Conservation (phyloP, 2,797 vertebrate genomes). For the Pelobates cultripes region DNA sequence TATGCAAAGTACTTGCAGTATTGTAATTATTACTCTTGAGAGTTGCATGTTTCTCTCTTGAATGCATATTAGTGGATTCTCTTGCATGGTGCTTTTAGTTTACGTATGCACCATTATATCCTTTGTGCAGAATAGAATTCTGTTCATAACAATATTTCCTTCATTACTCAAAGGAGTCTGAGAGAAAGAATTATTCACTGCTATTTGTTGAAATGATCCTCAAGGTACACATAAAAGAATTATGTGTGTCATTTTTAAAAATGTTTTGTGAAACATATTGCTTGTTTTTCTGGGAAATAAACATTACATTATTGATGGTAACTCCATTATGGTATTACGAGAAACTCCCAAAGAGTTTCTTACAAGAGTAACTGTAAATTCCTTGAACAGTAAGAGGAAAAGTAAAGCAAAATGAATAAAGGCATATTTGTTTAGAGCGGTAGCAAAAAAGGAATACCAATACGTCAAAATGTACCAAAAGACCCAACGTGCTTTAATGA, state of each 20-base stretch:
- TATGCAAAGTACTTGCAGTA: not conserved
- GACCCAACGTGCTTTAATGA: too few species aligned
- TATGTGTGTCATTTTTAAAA: slow-evolving; percentile 51
- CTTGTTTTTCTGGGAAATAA: slow-evolving; percentile 55
- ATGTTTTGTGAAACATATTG: slow-evolving; percentile 43
- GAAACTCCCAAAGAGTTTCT: slow-evolving; percentile 43
- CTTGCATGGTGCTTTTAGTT: slow-evolving; percentile 33
- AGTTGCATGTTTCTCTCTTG: slow-evolving; percentile 21
- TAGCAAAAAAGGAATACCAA: not conserved
- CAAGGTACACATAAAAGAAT: slow-evolving; percentile 49
- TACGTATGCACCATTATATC: slow-evolving; percentile 18
- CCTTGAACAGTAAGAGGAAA: slow-evolving; percentile 8
- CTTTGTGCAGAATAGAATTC: slow-evolving; percentile 32
- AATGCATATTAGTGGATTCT: not conserved
- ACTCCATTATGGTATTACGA: slow-evolving; percentile 40
- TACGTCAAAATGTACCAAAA: too few species aligned
- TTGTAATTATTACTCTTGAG: not conserved
- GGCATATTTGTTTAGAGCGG: not conserved
- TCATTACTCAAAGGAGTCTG: slow-evolving; percentile 39
- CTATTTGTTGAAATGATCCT: slow-evolving; percentile 48
- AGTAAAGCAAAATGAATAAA: slow-evolving; percentile 18
- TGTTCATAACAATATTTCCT: slow-evolving; percentile 32
- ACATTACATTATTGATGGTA: slow-evolving; percentile 55
- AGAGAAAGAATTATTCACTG: slow-evolving; percentile 41
- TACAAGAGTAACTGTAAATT: slow-evolving; percentile 35